These are phyloP conservation scores for Chiloscyllium plagiosum DNA, from an alignment of 2,113 vertebrate species.

Conservation along the genomic window DNA sequence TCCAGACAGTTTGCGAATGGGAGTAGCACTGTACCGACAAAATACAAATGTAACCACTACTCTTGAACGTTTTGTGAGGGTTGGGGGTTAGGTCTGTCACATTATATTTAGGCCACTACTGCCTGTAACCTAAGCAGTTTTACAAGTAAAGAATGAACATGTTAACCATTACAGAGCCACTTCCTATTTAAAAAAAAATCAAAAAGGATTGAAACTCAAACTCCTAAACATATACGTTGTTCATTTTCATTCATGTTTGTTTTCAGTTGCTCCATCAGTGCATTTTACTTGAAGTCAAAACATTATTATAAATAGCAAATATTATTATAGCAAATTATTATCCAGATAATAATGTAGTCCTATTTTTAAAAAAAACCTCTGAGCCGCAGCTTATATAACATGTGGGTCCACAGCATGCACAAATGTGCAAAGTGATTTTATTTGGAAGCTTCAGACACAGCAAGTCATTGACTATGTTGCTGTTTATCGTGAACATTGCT, in stretches of 20 bases:
- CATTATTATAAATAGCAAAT: background rate
- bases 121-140: background rate
- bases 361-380: background rate
- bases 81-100: background rate
- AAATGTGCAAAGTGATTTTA: slow-evolving; percentile 10
- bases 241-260: background rate
- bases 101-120: background rate
- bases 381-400: background rate
- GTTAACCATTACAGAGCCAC: background rate
- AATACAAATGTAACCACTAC: background rate
- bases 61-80: background rate
- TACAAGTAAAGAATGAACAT: background rate
- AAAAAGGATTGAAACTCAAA: background rate
- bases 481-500: background rate
- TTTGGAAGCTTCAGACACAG: slow-evolving; percentile 5
- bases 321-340: too few relatives aligned
- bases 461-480: background rate
- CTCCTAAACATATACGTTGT: background rate
- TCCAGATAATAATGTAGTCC: background rate
- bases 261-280: too few relatives aligned
- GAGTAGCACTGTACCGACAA: too few relatives aligned
- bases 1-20: background rate
- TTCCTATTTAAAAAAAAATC: background rate
- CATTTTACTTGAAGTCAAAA: background rate
- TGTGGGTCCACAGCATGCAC: background rate